phyloP scores from a whole-genome alignment of 2,888 invertebrate species.

The Lepeophtheirus nordmannii region DNA sequence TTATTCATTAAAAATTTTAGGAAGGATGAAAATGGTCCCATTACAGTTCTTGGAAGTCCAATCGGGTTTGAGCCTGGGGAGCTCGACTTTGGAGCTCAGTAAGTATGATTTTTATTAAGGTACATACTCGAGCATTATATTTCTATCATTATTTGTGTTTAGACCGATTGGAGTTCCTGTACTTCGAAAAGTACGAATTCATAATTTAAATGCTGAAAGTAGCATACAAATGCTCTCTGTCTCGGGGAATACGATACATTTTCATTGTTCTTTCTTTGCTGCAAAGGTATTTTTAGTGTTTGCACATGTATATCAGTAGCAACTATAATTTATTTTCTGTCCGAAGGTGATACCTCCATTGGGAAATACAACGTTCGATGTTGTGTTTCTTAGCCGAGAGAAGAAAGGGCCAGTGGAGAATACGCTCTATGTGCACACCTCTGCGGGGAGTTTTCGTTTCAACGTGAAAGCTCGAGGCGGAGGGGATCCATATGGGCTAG shows the following conservation, averaged over 20 bases:
- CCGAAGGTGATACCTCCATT: slow-evolving; percentile 66
- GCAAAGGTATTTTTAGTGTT: slow-evolving; percentile 53
- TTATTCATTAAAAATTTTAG: not conserved
- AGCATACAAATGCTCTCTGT: slow-evolving; percentile 83
- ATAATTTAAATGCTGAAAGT: slow-evolving; percentile 68
- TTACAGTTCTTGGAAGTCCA: slow-evolving; percentile 33
- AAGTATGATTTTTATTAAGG: slow-evolving; percentile 29
- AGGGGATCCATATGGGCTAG: slow-evolving; percentile 74
- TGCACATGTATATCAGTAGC: not conserved
- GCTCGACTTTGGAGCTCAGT: slow-evolving; percentile 56
- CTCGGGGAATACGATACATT: slow-evolving; percentile 81
- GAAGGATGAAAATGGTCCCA: slow-evolving; percentile 24
- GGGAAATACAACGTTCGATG: slow-evolving; percentile 85
- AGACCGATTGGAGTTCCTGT: slow-evolving; percentile 74
- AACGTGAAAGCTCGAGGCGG: slow-evolving; percentile 69
- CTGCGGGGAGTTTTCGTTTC: slow-evolving; percentile 47
- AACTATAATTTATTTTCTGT: not conserved
- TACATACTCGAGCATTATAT: not conserved
- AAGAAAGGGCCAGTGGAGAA: slow-evolving; percentile 65
- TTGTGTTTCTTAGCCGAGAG: slow-evolving; percentile 82
- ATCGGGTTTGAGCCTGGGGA: slow-evolving; percentile 47
- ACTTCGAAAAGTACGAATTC: slow-evolving; percentile 65
- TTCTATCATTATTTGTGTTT: slow-evolving; percentile 31
- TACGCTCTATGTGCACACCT: slow-evolving; percentile 81
- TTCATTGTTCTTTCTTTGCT: slow-evolving; percentile 93